A percentile compares a stretch with the other conserved stretches of the same genome.
Evolutionary conservation across 2,797 vertebrate species (phyloP).

Genomic region (Rhincodon typus): DNA sequence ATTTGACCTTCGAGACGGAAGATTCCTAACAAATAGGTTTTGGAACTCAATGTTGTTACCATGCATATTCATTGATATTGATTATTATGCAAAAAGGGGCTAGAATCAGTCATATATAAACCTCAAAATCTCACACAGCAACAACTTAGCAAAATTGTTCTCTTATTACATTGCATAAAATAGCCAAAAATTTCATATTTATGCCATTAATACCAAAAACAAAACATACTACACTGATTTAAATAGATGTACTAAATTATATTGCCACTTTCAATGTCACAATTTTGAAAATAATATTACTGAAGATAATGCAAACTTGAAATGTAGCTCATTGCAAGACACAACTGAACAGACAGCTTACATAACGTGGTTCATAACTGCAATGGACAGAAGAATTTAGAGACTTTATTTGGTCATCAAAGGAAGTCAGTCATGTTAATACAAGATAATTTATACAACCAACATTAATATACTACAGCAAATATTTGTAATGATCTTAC

Average conservation of each 20-base stretch:
- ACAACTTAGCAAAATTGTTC: neutral
- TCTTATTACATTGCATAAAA: neutral
- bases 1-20: too few species aligned
- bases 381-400: neutral
- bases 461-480: neutral
- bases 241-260: too few species aligned
- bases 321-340: neutral
- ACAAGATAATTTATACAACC: neutral
- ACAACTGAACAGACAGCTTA: neutral
- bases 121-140: neutral
- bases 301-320: neutral
- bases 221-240: neutral
- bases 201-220: neutral
- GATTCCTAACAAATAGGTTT: neutral
- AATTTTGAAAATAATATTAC: neutral
- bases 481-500: conserved; percentile 57
- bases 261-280: neutral
- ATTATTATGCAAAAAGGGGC: neutral
- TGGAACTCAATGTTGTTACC: neutral
- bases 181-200: neutral
- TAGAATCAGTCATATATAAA: neutral
- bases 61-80: neutral
- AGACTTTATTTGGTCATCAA: neutral
- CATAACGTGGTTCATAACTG: neutral
- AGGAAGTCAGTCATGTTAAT: neutral